A percentile compares a stretch with the other conserved stretches of the same genome.
phyloP scores from a whole-genome alignment of 2,113 vertebrate species.

The Microcebus murinus region DNA sequence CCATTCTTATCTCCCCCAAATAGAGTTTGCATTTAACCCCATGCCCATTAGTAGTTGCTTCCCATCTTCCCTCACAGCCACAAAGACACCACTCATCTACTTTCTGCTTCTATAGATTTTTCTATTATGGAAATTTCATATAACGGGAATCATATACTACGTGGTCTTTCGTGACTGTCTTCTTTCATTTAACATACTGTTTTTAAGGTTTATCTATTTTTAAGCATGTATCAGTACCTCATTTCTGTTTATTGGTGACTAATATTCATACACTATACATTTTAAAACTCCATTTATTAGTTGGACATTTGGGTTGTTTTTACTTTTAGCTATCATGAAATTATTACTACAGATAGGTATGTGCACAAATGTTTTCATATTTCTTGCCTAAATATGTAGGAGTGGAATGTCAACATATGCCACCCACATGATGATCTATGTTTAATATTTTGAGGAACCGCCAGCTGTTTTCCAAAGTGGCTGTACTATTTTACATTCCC shows the following conservation, averaged over 20 bases:
- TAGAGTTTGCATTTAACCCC: neutral
- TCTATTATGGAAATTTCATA: neutral
- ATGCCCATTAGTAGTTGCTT: neutral
- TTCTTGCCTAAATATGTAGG: neutral
- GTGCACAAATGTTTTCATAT: neutral
- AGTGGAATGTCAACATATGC: neutral
- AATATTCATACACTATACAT: neutral
- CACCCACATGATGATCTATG: neutral
- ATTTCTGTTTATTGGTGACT: neutral
- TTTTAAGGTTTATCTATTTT: neutral
- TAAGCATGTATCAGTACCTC: neutral
- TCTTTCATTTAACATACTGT: neutral
- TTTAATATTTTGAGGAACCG: neutral
- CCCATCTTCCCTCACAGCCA: neutral
- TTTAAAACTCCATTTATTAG: neutral
- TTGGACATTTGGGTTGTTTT: neutral
- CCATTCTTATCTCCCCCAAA: neutral
- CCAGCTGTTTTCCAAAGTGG: neutral
- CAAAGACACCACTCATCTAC: neutral
- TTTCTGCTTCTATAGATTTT: conserved; percentile 2
- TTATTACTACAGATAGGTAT: neutral
- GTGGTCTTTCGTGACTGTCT: neutral
- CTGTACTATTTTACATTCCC: neutral
- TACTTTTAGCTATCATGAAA: neutral
- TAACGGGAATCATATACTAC: neutral